These are phyloP conservation scores for Acleris cristana DNA, from an alignment of 2,888 invertebrate genomes.

Conservation along the genomic window DNA sequence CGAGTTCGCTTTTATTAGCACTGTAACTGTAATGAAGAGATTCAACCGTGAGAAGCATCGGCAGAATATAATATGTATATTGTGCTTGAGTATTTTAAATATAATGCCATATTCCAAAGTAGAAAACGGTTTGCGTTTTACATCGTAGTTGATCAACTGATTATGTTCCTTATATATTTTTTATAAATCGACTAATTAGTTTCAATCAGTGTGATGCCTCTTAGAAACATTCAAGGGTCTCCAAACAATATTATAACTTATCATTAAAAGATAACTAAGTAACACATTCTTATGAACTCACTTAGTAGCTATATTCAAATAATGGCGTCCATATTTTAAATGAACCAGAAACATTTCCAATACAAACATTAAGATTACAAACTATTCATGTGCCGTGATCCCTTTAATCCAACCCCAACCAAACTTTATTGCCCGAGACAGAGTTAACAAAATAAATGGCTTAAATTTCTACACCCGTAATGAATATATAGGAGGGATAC, in stretches of 20 bases:
- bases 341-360: slow-evolving; percentile 50
- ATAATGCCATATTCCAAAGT: too few species aligned
- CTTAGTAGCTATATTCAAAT: too few species aligned
- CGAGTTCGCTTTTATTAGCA: slow-evolving; percentile 43
- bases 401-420: slow-evolving; percentile 64
- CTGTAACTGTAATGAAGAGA: slow-evolving; percentile 44
- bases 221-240: too few species aligned
- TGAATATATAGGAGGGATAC: slow-evolving; percentile 80
- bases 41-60: slow-evolving; percentile 52
- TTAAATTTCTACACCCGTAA: slow-evolving; percentile 83
- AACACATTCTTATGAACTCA: too few species aligned
- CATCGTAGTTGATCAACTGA: too few species aligned
- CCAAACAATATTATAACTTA: too few species aligned
- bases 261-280: too few species aligned
- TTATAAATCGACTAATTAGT: too few species aligned
- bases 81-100: too few species aligned
- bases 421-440: slow-evolving; percentile 75
- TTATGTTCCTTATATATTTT: too few species aligned
- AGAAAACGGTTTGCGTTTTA: too few species aligned
- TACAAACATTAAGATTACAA: slow-evolving; percentile 68
- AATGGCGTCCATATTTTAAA: slow-evolving; percentile 37
- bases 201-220: too few species aligned
- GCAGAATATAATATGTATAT: neutral
- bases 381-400: slow-evolving; percentile 60
- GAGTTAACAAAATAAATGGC: slow-evolving; percentile 83